Evolutionary conservation across 1,140 invertebrate genomes (phyloP), one percentile per base, ranked within the genome.

Genomic region (Sinella curviseta): DNA sequence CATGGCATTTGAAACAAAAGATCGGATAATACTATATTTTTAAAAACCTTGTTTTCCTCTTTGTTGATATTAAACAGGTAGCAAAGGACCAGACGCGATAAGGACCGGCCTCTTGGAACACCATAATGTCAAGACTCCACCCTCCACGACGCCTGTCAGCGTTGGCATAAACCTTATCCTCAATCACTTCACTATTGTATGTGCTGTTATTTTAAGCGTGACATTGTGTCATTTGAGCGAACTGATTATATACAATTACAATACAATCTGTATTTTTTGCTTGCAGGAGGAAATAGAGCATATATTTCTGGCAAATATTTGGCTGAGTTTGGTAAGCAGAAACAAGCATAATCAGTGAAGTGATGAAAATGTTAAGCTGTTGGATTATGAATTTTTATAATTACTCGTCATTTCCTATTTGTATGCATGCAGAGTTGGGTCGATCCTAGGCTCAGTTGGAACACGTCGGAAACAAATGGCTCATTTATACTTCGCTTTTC

Each of bases 181-280:
- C 3, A 87, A 88, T 80, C 89, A 92, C 82, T 85, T 91, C 14
- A 86, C 89, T 78, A 55, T 91, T 20, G 90, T 91, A 86, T 88
- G 89, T 84, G 8, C 39, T 48, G 8, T 20, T 31, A 70, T 67
- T 67, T 79, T 26, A 16, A 78, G 34, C 76, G 31, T 78, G 31
- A 48, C 16, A 80, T n/a, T 0, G 0, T 76, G 28, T 57, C n/a
- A n/a, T n/a, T n/a, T n/a, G n/a, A n/a, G n/a, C n/a, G n/a, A n/a
- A n/a, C n/a, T n/a, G n/a, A 8, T 12, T 57, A 35, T 54, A 78
- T 74, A n/a, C 36, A 73, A 30, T 14, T 74, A 74, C 4, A 30
- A n/a, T n/a, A n/a, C n/a, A n/a, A n/a, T 54, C 24, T 48, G 16
- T 76, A 30, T 76, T 76, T 76, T 35, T 4, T 70, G 20, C 20